Evolutionary conservation across 2,113 vertebrate species (phyloP).

Genomic region (Calidris pygmaea): DNA sequence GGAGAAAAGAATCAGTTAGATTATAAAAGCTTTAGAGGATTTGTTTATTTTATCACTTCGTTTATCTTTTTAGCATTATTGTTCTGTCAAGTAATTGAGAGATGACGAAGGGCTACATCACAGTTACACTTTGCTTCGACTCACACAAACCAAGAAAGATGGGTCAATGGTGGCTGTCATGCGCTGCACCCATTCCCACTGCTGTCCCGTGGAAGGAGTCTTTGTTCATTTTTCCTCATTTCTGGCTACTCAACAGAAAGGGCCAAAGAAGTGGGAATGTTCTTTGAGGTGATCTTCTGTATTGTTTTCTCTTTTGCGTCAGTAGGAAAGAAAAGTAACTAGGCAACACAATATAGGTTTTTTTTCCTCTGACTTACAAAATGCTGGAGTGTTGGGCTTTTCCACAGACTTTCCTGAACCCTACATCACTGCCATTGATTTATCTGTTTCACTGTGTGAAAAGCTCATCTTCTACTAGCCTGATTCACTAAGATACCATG

Average conservation of each 20-base stretch:
- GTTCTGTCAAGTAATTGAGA: not conserved
- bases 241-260: not conserved
- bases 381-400: not conserved
- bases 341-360: not conserved
- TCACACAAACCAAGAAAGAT: not conserved
- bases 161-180: not conserved
- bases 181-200: not conserved
- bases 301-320: not conserved
- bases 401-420: not conserved
- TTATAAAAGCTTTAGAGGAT: not conserved
- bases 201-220: not conserved
- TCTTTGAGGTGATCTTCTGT: not conserved
- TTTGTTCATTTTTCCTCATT: not conserved
- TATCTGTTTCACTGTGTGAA: not conserved
- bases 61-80: not conserved
- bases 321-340: not conserved
- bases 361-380: not conserved
- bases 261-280: not conserved
- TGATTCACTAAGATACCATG: not conserved
- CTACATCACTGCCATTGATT: not conserved
- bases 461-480: not conserved
- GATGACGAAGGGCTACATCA: not conserved
- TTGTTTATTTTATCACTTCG: not conserved
- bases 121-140: not conserved
- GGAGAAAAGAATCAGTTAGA: not conserved